Conservation (phyloP, 2,888 invertebrate genomes). For the Lycophotia porphyrea region DNA sequence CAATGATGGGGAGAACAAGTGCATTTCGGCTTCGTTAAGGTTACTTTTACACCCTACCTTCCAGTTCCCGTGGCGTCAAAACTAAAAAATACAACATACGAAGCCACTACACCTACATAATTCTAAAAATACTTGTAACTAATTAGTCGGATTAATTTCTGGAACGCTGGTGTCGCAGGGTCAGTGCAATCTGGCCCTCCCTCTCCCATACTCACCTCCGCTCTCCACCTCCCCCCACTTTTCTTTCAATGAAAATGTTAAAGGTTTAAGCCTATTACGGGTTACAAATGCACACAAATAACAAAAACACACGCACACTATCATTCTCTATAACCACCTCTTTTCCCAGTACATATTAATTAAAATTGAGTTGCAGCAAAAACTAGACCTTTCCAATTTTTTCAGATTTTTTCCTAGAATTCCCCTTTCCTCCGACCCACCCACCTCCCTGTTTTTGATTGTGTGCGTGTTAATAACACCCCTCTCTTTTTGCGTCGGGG, state of each 20-base stretch:
- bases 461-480: too few relatives aligned
- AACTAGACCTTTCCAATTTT: too few relatives aligned
- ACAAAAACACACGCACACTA: not conserved
- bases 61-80: not conserved
- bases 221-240: not conserved
- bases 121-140: not conserved
- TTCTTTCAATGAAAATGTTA: not conserved
- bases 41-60: too few relatives aligned
- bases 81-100: not conserved
- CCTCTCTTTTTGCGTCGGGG: too few relatives aligned
- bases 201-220: not conserved
- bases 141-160: conserved; percentile 1
- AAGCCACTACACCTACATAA: not conserved
- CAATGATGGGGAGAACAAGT: too few relatives aligned
- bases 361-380: not conserved
- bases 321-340: not conserved
- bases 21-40: too few relatives aligned
- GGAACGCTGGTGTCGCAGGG: not conserved
- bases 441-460: not conserved
- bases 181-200: not conserved
- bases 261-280: not conserved
- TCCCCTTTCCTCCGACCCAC: not conserved
- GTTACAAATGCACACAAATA: not conserved
- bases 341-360: not conserved
- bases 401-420: not conserved